Evolutionary conservation across 2,888 invertebrate species (phyloP), one percentile per base, ranked within the genome.

Genomic region (Pegoplata infirma): DNA sequence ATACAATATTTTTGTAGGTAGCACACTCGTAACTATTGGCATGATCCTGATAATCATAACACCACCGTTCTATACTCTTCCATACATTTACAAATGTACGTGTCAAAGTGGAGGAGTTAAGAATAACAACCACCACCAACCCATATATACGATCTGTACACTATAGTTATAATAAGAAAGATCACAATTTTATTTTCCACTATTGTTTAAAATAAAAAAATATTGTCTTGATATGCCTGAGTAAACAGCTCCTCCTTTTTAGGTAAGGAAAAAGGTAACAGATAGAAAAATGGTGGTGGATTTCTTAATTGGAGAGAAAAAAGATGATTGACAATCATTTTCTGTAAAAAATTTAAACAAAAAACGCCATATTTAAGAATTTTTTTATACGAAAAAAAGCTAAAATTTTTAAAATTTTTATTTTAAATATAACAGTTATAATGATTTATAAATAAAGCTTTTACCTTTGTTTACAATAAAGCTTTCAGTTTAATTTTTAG

Each of bases 81-180:
- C 36, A 40, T 40, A 40, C 12, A 32, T 32, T 10, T 40, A 40
- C n/a, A 40, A 12, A 51, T 53, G 32, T 19, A 68, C 55, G 55
- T 68, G 63, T 61, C 58, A 71, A 53, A 55, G 21, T 75, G 66
- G 64, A 44, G 72, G 59, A 69, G 69, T 55, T 40, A 7, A 12
- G 16, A 49, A 76, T 55, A 53, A 63, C 69, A 44, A 81, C 80
- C 67, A 77, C 74, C 74, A 64, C 16, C 12, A 40, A n/a, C n/a
- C n/a, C 1, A n/a, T 32, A 32, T 32, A 12, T 32, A 32, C 7
- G n/a, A n/a, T n/a, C n/a, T n/a, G n/a, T n/a, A n/a, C 28, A 28
- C 28, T 36, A 10, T 25, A 6, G 6, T 3, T 25, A 12, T 4
- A 12, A 36, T 12, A 12, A 36, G 36, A 8, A 36, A 36, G 10